phyloP scores from a whole-genome alignment of 2,113 vertebrate species.

The Sturnus vulgaris region DNA sequence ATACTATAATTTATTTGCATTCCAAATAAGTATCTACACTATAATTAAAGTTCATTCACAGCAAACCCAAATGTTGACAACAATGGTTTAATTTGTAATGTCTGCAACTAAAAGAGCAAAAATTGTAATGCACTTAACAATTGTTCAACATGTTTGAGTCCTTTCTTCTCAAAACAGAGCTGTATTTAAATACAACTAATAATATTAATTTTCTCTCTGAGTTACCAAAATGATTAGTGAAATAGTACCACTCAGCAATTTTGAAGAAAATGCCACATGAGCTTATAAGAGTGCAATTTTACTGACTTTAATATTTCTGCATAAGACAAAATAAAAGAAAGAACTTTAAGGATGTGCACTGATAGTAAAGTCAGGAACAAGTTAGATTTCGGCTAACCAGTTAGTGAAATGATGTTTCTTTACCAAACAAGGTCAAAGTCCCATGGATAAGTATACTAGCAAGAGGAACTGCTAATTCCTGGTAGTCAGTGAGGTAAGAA shows the following conservation, averaged over 20 bases:
- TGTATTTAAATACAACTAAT: background rate
- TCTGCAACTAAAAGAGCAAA: background rate
- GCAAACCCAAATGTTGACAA: background rate
- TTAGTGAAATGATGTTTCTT: background rate
- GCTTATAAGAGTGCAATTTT: background rate
- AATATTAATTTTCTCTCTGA: background rate
- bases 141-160: background rate
- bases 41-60: background rate
- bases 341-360: background rate
- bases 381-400: background rate
- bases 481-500: background rate
- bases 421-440: background rate
- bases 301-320: background rate
- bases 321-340: background rate
- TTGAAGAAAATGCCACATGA: background rate
- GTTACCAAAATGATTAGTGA: background rate
- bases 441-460: background rate
- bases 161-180: background rate
- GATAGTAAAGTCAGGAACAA: background rate
- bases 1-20: background rate
- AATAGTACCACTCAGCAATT: background rate
- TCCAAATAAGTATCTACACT: background rate
- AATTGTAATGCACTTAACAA: background rate
- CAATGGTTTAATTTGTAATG: background rate
- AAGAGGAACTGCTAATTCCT: background rate